Evolutionary conservation across 1,140 invertebrate species (phyloP).

Genomic region (Drosophila sucinea): DNA sequence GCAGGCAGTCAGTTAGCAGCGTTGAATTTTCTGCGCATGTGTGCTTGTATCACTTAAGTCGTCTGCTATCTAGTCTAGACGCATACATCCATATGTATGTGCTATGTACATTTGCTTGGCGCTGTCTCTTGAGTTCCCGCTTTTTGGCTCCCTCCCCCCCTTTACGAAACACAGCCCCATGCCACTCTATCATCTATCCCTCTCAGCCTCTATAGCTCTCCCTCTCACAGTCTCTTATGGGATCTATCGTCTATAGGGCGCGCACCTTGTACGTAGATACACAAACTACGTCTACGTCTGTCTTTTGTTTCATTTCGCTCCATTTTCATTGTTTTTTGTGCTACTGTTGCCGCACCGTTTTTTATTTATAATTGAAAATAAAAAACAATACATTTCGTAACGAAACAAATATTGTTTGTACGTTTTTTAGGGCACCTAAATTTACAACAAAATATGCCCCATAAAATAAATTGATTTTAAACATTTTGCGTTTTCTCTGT

Average conservation of each 20-base stretch:
- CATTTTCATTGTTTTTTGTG: constrained; percentile 44
- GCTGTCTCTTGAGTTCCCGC: constrained; percentile 2
- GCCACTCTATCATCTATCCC: background rate
- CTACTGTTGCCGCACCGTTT: constrained; percentile 29
- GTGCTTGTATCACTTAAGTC: constrained; percentile 78
- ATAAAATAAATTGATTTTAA: constrained; percentile 19
- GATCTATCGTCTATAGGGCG: constrained; percentile 9
- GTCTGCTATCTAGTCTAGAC: constrained; percentile 81
- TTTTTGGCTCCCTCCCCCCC: background rate
- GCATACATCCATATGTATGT: constrained; percentile 43
- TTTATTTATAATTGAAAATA: constrained; percentile 38
- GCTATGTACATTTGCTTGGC: constrained; percentile 8
- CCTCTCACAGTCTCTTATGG: background rate
- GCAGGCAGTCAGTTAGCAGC: constrained; percentile 11
- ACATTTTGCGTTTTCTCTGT: background rate
- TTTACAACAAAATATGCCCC: constrained; percentile 16
- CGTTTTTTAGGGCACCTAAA: background rate
- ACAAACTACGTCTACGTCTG: too few relatives aligned
- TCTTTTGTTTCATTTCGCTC: constrained; percentile 18
- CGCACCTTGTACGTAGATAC: constrained; percentile 2
- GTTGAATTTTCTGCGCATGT: constrained; percentile 60
- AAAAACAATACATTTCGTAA: constrained; percentile 13
- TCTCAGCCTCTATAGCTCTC: background rate
- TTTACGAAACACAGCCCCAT: background rate
- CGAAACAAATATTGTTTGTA: constrained; percentile 3